Base-by-base conservation (phyloP, 2,113 vertebrate genomes). In the Limnothrissa miodon region DNA sequence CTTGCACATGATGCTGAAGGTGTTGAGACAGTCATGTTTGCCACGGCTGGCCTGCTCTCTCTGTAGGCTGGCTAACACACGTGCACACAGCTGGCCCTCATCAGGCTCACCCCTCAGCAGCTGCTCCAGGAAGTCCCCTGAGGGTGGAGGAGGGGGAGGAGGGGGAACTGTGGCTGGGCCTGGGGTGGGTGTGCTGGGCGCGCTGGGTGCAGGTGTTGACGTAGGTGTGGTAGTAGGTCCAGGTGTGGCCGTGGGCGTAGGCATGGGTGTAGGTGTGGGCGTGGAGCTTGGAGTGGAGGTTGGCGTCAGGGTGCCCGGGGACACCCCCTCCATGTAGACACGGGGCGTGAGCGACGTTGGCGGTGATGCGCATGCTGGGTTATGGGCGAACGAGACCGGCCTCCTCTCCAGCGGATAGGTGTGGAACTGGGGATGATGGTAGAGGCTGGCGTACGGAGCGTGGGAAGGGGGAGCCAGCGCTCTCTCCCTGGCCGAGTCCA, bases 1-100 rank as follows among this genome's bases (percentile, higher is more conserved):
- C 87, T 95, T 95, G 89, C 94, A 96, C 94, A 96, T 96, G 88
- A 95, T 94, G 83, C 93, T 95, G 86, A 96, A 96, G 5, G 95
- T 95, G 81, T 95, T 95, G 8, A 95, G 91, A 11, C 93, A 8
- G 88, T 95, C 95, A 11, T 95, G 95, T 84, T 95, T 95, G 44
- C 94, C 94, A 7, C 95, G 87, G 83, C 89, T 93, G 80, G 92
- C 93, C 83, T 95, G 94, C 45, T 96, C 95, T 85, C 89, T 91
- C 86, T 93, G 93, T 59, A 96, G 92, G 82, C 87, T 93, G 51
- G 91, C 89, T 17, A 95, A 84, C 45, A 96, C 94, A 79, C 94
- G 94, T 7, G 92, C 87, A 66, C 93, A 92, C 59, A 95, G 82
- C 89, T 92, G 92, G 11, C 85, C 81, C 90, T 96, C 95, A n/a